These are phyloP conservation scores for Sparidentex hasta DNA, from an alignment of 2,797 vertebrate genomes.

Conservation along the genomic window DNA sequence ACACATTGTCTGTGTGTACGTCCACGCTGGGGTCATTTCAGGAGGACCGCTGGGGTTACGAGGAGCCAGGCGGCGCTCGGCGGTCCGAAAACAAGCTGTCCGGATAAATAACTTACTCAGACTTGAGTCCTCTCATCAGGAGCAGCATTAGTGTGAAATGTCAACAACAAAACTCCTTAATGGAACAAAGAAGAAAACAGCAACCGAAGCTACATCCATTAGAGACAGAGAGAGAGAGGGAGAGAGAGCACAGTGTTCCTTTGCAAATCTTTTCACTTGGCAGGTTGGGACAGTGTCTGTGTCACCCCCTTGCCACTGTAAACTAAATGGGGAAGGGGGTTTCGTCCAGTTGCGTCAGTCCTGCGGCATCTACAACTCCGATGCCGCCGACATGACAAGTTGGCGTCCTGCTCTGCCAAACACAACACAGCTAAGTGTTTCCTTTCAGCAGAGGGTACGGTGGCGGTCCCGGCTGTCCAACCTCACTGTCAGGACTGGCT, in stretches of 20 bases:
- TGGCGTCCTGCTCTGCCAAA: constrained; percentile 51
- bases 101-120: constrained; percentile 73
- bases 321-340: constrained; percentile 59
- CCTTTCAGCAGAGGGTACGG: constrained; percentile 90
- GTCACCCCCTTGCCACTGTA: constrained; percentile 51
- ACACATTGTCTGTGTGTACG: constrained; percentile 64
- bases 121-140: constrained; percentile 63
- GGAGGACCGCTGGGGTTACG: constrained; percentile 57
- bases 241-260: constrained; percentile 55
- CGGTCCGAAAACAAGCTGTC: constrained; percentile 73
- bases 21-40: constrained; percentile 74
- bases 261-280: constrained; percentile 54
- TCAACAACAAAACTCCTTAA: constrained; percentile 69
- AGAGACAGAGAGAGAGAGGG: constrained; percentile 48
- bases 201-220: constrained; percentile 61
- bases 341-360: constrained; percentile 43
- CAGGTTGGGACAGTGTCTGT: constrained; percentile 48
- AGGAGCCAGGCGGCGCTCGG: constrained; percentile 69
- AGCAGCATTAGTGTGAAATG: constrained; percentile 69
- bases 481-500: constrained; percentile 97
- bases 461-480: constrained; percentile 95
- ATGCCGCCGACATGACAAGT: constrained; percentile 50
- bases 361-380: constrained; percentile 37
- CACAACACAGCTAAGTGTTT: constrained; percentile 43
- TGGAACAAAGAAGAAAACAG: constrained; percentile 50